Conservation (phyloP, 2,113 vertebrate genomes). For the Oryzias curvinotus region DNA sequence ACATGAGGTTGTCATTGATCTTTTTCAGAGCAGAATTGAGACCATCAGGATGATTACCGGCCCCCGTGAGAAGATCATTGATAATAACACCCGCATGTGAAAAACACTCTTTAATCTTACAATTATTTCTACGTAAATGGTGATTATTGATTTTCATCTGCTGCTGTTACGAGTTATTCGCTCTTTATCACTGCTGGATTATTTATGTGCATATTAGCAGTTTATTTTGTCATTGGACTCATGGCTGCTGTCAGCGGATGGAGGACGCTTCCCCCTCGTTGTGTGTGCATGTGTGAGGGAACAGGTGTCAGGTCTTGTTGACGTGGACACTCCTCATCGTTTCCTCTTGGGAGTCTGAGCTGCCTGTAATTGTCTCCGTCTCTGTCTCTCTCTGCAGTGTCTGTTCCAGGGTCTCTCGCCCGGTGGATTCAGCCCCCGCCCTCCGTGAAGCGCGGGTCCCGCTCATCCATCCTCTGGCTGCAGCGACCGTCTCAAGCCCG, state of each 20-base stretch:
- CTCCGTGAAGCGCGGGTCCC: background rate
- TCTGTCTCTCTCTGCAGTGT: background rate
- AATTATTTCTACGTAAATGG: background rate
- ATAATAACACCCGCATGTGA: no score
- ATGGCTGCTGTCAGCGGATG: slow-evolving; percentile 20
- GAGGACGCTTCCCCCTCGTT: background rate
- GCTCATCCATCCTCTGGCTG: slow-evolving; percentile 3
- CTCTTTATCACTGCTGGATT: background rate
- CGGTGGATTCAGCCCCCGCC: background rate
- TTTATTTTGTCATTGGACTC: background rate
- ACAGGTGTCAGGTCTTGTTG: slow-evolving; percentile 31
- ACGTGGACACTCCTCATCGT: slow-evolving; percentile 48
- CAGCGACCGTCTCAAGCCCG: slow-evolving; percentile 14
- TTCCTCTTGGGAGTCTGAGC: slow-evolving; percentile 32
- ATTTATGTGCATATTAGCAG: slow-evolving; percentile 8
- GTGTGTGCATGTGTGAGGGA: background rate
- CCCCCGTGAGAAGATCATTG: no score
- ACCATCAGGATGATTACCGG: no score
- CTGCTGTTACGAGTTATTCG: slow-evolving; percentile 1
- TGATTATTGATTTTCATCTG: background rate
- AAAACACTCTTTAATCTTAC: background rate
- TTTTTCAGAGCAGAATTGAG: background rate
- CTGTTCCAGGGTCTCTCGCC: slow-evolving; percentile 1
- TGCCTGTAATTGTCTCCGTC: slow-evolving; percentile 20
- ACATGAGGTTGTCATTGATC: background rate